phyloP scores from a whole-genome alignment of 2,797 vertebrate species.

The Falco berigora region DNA sequence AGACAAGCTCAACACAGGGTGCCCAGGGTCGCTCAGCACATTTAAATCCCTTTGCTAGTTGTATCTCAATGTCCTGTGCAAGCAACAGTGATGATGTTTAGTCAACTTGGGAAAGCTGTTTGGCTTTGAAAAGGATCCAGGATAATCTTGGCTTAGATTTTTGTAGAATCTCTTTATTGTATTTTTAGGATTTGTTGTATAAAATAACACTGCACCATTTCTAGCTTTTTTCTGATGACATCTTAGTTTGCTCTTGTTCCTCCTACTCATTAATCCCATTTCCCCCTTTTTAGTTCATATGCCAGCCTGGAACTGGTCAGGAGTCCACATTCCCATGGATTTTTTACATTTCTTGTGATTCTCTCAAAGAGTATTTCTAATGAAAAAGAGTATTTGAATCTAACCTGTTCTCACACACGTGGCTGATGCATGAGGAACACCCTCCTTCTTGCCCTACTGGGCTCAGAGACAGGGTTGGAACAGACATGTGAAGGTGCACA shows the following conservation, averaged over 20 bases:
- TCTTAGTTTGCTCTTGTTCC: not conserved
- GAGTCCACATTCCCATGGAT: not conserved
- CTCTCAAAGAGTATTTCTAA: not conserved
- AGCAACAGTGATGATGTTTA: not conserved
- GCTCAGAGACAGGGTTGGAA: not conserved
- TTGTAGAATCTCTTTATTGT: not conserved
- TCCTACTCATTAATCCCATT: not conserved
- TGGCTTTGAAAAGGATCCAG: constrained; percentile 53
- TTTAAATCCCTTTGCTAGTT: not conserved
- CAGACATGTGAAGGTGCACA: not conserved
- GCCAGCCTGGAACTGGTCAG: not conserved
- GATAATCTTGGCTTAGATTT: constrained; percentile 10
- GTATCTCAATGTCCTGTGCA: not conserved
- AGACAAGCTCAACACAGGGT: not conserved
- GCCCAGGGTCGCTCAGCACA: not conserved
- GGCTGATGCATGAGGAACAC: not conserved
- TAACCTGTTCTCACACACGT: not conserved
- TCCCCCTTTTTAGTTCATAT: not conserved
- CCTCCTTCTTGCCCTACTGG: not conserved
- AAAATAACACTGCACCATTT: not conserved
- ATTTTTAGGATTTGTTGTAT: constrained; percentile 30
- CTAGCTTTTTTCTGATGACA: not conserved
- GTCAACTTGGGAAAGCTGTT: not conserved
- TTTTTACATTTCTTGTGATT: not conserved
- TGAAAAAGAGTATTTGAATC: not conserved